These are phyloP conservation scores for Syrphus vitripennis DNA, from an alignment of 2,888 invertebrate species.

Conservation along the genomic window DNA sequence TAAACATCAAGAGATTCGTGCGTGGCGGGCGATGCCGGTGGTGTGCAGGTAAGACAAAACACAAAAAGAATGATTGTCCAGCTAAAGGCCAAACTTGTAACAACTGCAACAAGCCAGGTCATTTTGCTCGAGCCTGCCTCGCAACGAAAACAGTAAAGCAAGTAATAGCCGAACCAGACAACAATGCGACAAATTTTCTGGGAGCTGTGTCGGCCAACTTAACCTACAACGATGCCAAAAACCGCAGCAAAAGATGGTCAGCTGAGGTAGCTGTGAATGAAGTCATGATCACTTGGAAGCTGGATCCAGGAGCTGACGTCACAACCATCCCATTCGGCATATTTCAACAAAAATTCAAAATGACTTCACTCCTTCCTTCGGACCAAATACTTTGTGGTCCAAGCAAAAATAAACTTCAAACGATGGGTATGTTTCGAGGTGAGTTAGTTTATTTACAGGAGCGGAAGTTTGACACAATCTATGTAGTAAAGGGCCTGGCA, in stretches of 20 bases:
- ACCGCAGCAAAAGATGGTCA: conserved; percentile 14
- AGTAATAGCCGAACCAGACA: background rate
- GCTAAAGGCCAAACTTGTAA: background rate
- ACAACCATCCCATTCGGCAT: conserved; percentile 1
- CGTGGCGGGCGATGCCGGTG: conserved; percentile 7
- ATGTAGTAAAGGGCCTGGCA: conserved; percentile 17
- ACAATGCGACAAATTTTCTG: background rate
- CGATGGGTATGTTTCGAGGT: conserved; percentile 15
- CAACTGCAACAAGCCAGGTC: background rate
- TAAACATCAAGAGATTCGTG: background rate
- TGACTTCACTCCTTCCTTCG: conserved; percentile 4
- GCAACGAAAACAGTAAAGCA: conserved; percentile 12
- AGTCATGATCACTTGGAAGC: background rate
- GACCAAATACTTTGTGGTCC: conserved; percentile 4
- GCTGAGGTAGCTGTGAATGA: background rate
- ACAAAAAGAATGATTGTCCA: background rate
- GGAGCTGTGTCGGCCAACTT: conserved; percentile 9
- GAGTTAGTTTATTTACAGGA: conserved; percentile 10
- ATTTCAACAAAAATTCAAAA: conserved; percentile 18
- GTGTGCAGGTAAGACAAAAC: background rate
- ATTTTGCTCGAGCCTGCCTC: conserved; percentile 10
- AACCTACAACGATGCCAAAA: background rate
- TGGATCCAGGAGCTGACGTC: conserved; percentile 16
- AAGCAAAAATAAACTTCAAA: conserved; percentile 1
- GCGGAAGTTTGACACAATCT: conserved; percentile 3